phyloP scores from a whole-genome alignment of 2,797 vertebrate genomes.

The Muraenolepis orangiensis region DNA sequence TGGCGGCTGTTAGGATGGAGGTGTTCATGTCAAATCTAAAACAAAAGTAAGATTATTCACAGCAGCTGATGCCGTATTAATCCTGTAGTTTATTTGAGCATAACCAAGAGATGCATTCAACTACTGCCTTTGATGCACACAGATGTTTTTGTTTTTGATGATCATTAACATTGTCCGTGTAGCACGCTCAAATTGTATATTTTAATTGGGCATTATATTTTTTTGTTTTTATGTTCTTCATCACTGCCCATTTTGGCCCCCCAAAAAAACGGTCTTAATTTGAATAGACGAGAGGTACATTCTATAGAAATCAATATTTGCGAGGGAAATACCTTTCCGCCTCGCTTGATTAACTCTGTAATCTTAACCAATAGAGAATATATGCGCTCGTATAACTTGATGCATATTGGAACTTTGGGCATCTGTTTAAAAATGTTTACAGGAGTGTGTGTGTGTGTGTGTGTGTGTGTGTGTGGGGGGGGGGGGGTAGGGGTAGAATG shows the following conservation, averaged over 20 bases:
- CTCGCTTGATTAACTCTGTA: slow-evolving; percentile 20
- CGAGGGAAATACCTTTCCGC: slow-evolving; percentile 15
- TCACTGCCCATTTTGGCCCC: not conserved
- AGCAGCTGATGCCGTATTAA: not conserved
- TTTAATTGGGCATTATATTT: not conserved
- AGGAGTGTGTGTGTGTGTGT: too few species aligned
- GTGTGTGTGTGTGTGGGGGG: too few species aligned
- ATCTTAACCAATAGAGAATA: slow-evolving; percentile 30
- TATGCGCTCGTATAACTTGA: slow-evolving; percentile 6
- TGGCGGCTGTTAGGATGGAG: not conserved
- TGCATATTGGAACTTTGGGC: slow-evolving; percentile 24
- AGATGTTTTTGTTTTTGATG: not conserved
- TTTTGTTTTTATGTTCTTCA: not conserved
- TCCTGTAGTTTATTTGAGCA: not conserved
- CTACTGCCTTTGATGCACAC: not conserved
- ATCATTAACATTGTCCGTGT: not conserved
- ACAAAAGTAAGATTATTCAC: not conserved
- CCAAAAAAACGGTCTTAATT: not conserved
- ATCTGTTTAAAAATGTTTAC: slow-evolving; percentile 45
- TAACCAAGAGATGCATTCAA: not conserved
- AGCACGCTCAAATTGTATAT: not conserved
- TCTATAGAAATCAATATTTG: slow-evolving; percentile 28
- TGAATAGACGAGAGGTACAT: slow-evolving; percentile 14
- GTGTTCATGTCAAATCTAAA: not conserved
- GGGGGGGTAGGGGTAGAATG: not conserved